Percentiles rank a stretch among this genome's conserved stretches.
Evolutionary conservation across 2,888 invertebrate genomes (phyloP).

Genomic region (Chrysomela aeneicollis): DNA sequence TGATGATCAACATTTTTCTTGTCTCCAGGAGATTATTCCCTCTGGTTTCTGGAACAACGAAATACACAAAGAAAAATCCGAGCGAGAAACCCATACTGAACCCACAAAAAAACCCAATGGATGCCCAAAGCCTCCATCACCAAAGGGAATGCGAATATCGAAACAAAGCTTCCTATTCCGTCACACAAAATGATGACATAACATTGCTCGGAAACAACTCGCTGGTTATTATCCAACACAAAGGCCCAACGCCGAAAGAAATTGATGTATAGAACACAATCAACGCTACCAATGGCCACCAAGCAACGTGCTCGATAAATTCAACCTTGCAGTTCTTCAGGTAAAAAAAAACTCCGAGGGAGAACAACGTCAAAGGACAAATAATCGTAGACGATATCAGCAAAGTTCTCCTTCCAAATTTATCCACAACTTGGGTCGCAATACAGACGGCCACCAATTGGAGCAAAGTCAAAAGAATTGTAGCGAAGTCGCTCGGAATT

Average conservation of each 20-base stretch:
- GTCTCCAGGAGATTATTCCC: slow-evolving; percentile 45
- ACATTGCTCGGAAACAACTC: slow-evolving; percentile 79
- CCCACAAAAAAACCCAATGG: slow-evolving; percentile 42
- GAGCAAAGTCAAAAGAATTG: slow-evolving; percentile 79
- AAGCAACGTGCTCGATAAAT: slow-evolving; percentile 61
- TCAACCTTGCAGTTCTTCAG: slow-evolving; percentile 24
- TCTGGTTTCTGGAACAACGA: slow-evolving; percentile 46
- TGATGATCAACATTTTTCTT: slow-evolving; percentile 30
- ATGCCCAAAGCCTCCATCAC: slow-evolving; percentile 40
- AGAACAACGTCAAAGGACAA: slow-evolving; percentile 64
- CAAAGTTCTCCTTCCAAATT: slow-evolving; percentile 74
- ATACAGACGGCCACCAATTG: slow-evolving; percentile 75
- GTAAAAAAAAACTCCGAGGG: slow-evolving; percentile 39
- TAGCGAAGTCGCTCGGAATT: slow-evolving; percentile 68
- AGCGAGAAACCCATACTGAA: slow-evolving; percentile 37
- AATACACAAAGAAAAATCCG: slow-evolving; percentile 39
- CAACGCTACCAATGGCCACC: slow-evolving; percentile 75
- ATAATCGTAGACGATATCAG: slow-evolving; percentile 70
- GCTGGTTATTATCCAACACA: slow-evolving; percentile 83
- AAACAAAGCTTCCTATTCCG: slow-evolving; percentile 36
- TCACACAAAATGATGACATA: slow-evolving; percentile 56
- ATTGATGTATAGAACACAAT: slow-evolving; percentile 76
- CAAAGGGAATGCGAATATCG: slow-evolving; percentile 44
- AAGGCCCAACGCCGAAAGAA: slow-evolving; percentile 73
- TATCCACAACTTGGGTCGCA: slow-evolving; percentile 79